These are phyloP conservation scores for Leucoraja erinaceus DNA, from an alignment of 2,113 vertebrate genomes.

Conservation along the genomic window DNA sequence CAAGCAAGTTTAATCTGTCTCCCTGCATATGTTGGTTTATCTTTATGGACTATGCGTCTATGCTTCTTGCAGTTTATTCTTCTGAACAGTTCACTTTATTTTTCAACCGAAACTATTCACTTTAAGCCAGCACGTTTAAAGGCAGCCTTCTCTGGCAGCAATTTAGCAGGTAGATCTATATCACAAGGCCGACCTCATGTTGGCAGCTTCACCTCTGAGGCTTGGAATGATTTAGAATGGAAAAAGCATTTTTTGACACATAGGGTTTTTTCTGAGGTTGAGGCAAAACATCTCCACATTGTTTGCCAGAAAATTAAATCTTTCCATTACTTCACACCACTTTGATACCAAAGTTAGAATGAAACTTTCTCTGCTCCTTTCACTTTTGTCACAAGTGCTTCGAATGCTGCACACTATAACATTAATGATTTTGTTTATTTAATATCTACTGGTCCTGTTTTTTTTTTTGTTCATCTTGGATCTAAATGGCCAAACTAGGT, in stretches of 20 bases:
- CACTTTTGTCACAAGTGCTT: background rate
- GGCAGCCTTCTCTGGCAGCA: slow-evolving; percentile 29
- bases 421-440: background rate
- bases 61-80: slow-evolving; percentile 18
- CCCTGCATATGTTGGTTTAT: background rate
- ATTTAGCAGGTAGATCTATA: background rate
- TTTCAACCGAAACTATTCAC: background rate
- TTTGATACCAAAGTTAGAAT: background rate
- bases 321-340: slow-evolving; percentile 18
- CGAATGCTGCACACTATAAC: background rate
- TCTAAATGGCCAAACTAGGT: background rate
- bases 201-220: slow-evolving; percentile 13
- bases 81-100: slow-evolving; percentile 3
- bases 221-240: slow-evolving; percentile 31
- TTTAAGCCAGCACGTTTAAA: slow-evolving; percentile 6
- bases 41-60: background rate
- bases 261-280: slow-evolving; percentile 6
- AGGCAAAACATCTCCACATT: background rate
- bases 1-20: background rate
- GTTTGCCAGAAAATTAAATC: background rate
- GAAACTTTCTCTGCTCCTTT: no score
- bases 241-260: background rate
- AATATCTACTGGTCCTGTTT: background rate
- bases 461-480: background rate
- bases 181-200: slow-evolving; percentile 12